phyloP scores from a whole-genome alignment of 2,797 vertebrate species.

The Botia almorhae region DNA sequence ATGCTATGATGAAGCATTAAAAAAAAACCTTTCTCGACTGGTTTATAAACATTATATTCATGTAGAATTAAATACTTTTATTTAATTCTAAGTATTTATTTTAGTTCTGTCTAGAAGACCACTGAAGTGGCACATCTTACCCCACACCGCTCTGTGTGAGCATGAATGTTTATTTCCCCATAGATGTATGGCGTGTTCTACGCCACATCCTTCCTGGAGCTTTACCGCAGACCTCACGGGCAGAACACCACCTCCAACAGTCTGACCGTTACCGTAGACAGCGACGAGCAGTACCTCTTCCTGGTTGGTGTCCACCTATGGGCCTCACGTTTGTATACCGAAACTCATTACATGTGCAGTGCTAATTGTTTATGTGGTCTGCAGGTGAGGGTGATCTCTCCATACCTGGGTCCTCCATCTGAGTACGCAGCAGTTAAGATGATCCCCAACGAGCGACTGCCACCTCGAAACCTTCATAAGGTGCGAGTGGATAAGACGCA shows the following conservation, averaged over 20 bases:
- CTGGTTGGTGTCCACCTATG: constrained; percentile 83
- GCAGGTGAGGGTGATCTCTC: constrained; percentile 87
- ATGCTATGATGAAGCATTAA: too few relatives aligned
- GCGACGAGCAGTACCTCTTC: constrained; percentile 93
- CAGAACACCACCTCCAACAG: constrained; percentile 75
- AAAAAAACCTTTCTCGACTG: too few relatives aligned
- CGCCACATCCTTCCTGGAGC: constrained; percentile 91
- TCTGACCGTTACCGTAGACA: constrained; percentile 82
- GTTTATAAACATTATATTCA: too few relatives aligned
- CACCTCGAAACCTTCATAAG: constrained; percentile 91
- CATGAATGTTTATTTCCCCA: constrained; percentile 6
- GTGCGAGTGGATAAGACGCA: constrained; percentile 85
- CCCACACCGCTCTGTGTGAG: neutral
- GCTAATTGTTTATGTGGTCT: neutral
- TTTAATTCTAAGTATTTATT: too few relatives aligned
- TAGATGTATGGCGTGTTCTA: constrained; percentile 92
- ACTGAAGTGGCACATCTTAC: neutral
- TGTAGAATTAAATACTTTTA: too few relatives aligned
- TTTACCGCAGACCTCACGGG: constrained; percentile 84
- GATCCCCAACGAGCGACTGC: constrained; percentile 94
- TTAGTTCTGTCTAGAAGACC: too few relatives aligned
- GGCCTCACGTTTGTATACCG: neutral
- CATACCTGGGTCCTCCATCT: constrained; percentile 91
- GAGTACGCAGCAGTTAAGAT: constrained; percentile 90
- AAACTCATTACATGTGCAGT: neutral